Evolutionary conservation across 1,140 invertebrate species (phyloP), one percentile per base, ranked within the genome.

Genomic region (Zaprionus inermis): DNA sequence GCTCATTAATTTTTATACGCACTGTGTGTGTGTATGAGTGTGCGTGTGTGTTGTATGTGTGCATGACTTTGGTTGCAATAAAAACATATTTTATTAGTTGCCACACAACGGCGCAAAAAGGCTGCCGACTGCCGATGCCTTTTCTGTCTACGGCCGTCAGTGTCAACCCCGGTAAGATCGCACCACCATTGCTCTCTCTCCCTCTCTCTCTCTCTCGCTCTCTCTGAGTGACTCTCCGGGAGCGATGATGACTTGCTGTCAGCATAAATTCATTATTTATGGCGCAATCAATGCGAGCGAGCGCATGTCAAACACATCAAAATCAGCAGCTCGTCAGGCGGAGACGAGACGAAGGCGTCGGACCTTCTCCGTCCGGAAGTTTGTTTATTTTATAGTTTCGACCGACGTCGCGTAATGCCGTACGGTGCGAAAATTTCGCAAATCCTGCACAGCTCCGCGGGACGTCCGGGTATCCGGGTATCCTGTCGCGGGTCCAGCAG

Each of bases 281-380:
- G 90, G 75, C 77, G 90, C 90, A 90, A 91, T 91, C 85, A 92
- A 92, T 92, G 90, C 70, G 84, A 76, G 76, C 90, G 90, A 91
- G 85, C 91, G 91, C 89, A 92, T 91, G 91, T 92, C 91, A 91
- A 91, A 78, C 79, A 84, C 91, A 92, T 92, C 91, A 92, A 92
- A 91, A 83, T 44, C 88, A 91, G 83, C 81, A 79, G 61, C 76
- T 82, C 90, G 86, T 91, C 74, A 76, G 76, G 54, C 49, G 3
- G n/a, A n/a, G n/a, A n/a, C n/a, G n/a, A n/a, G 24, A 28, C 36
- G 12, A 22, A 22, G 18, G 18, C 18, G 18, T 20, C 3, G 18
- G 44, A 20, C 16, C 16, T 49, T 10, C 32, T 10, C 49, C 49
- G 41, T 30, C n/a, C 86, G 90, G 90, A 91, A 91, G 90, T 91